phyloP scores from a whole-genome alignment of 2,888 invertebrate genomes.

The Parnassius glacialis region DNA sequence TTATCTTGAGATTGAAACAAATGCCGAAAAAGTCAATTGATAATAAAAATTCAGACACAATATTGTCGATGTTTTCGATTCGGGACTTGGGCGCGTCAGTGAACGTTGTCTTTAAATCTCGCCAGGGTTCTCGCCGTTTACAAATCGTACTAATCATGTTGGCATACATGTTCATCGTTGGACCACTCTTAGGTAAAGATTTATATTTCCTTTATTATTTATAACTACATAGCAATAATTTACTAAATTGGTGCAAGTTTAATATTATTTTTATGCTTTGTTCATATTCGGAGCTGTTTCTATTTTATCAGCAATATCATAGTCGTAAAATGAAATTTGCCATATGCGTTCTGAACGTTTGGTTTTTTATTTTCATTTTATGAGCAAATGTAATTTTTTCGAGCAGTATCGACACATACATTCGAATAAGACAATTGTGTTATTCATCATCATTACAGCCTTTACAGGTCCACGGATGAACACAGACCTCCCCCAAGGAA shows the following conservation, averaged over 20 bases:
- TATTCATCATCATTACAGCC: conserved; percentile 3
- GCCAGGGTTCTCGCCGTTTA: conserved; percentile 59
- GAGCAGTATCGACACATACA: conserved; percentile 35
- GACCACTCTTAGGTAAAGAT: conserved; percentile 70
- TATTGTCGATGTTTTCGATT: conserved; percentile 60
- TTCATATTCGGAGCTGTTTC: conserved; percentile 21
- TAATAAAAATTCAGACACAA: conserved; percentile 46
- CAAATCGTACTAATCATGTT: conserved; percentile 70
- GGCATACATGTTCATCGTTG: conserved; percentile 75
- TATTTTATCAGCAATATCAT: conserved; percentile 32
- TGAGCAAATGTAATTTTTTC: conserved; percentile 52
- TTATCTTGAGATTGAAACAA: conserved; percentile 63
- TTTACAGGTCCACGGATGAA: no score
- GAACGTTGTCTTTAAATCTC: conserved; percentile 65
- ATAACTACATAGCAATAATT: neutral
- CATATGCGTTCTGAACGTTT: conserved; percentile 47
- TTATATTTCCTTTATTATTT: conserved; percentile 1
- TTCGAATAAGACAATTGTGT: conserved; percentile 27
- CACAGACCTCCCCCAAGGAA: no score
- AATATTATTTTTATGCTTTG: conserved; percentile 2
- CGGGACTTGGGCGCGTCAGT: conserved; percentile 70
- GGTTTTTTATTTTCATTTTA: conserved; percentile 60
- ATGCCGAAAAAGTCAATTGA: conserved; percentile 59
- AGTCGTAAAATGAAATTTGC: conserved; percentile 41
- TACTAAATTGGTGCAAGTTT: neutral